Conservation (phyloP, 2,797 vertebrate genomes). For the Trachurus trachurus region DNA sequence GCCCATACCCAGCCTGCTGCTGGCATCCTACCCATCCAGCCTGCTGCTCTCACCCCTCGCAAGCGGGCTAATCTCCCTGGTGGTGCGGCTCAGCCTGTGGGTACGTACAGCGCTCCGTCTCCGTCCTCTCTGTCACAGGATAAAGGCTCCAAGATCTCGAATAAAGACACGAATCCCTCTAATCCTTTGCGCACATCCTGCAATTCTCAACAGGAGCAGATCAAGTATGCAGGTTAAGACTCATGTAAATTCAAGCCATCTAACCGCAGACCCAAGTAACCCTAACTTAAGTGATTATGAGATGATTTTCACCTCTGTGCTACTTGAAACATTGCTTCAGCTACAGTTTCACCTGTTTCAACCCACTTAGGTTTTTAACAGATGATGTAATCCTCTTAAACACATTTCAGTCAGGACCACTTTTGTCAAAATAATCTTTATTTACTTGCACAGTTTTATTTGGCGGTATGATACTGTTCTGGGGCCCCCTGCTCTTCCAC, state of each 20-base stretch:
- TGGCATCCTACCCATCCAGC: conserved; percentile 97
- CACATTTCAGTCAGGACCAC: too few relatives aligned
- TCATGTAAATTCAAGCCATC: conserved; percentile 39
- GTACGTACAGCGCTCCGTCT: conserved; percentile 73
- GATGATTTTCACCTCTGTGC: conserved; percentile 25
- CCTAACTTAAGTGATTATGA: conserved; percentile 18
- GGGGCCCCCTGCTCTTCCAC: too few relatives aligned
- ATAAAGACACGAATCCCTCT: conserved; percentile 12
- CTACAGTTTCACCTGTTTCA: conserved; percentile 15
- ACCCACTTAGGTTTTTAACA: conserved; percentile 1
- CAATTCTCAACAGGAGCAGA: conserved; percentile 41
- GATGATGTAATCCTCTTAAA: not conserved
- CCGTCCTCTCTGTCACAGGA: conserved; percentile 3
- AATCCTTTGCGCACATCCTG: conserved; percentile 35
- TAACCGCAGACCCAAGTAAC: not conserved
- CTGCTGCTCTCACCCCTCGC: conserved; percentile 94
- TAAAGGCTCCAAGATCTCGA: conserved; percentile 30
- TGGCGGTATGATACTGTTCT: too few relatives aligned
- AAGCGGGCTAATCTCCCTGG: conserved; percentile 92
- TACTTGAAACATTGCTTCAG: conserved; percentile 4
- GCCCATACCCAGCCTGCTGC: conserved; percentile 91
- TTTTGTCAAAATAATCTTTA: too few relatives aligned
- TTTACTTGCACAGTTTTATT: too few relatives aligned
- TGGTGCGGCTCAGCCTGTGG: conserved; percentile 85
- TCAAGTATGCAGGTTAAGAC: conserved; percentile 44